Base-by-base conservation (phyloP, 2,797 vertebrate genomes). In the Sebastes paucispinis region DNA sequence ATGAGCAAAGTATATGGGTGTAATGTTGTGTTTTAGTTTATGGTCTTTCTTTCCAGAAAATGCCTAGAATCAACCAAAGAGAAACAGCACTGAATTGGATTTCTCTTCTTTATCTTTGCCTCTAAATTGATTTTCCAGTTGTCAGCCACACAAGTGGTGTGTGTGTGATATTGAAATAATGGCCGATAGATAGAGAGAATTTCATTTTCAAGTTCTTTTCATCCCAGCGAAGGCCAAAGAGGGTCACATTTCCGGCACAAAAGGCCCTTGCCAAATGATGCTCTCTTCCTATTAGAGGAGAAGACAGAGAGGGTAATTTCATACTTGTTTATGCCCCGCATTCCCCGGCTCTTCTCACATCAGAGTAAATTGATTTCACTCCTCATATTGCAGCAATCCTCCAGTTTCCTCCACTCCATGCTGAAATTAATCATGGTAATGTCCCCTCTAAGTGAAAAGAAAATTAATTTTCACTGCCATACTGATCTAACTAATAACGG, bases 341-440 rank as follows among this genome's bases (percentile, higher is more conserved):
- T 85, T 86, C 54, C 59, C 76, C 29, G 10, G 72, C 82, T 89
- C 82, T 74, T 85, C 78, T 86, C 89, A 87, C 94, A 96, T 95
- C 93, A 94, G 88, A 95, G 94, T 87, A 96, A 96, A 96, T 96
- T 95, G 94, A 96, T 96, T 96, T 95, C 95, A 89, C 94, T 96
- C 93, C 92, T 95, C 85, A 90, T 92, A 95, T 95, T 95, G 89
- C 94, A 94, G 92, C 95, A 94, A 94, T 94, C 88, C 93, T 94
- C 94, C 87, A 88, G 81, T 97, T 97, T 96, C 93, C 91, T 95
- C 93, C 90, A 90, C 88, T 92, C 76, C 43, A 60, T 68, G 88
- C 85, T 89, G 92, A 95, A 95, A 97, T 97, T 95, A 97, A 97
- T 97, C 96, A 96, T 93, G 95, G 90, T 96, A 97, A 97, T 97